phyloP scores from a whole-genome alignment of 2,797 vertebrate genomes.

The Cuniculus paca region DNA sequence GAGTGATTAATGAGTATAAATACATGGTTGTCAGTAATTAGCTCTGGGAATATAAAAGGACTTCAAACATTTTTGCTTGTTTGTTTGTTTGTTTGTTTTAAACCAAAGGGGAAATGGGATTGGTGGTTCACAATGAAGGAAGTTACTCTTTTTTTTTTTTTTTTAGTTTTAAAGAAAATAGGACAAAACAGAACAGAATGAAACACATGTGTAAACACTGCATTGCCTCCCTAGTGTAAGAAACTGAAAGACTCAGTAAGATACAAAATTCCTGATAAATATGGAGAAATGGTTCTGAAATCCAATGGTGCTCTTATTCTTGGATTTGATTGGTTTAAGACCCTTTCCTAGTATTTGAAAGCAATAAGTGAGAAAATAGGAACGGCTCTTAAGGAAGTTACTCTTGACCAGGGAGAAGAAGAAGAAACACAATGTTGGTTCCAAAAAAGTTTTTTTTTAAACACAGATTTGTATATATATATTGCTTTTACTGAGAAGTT shows the following conservation, averaged over 20 bases:
- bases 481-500: slow-evolving; percentile 20
- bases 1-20: not conserved
- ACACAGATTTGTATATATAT: not conserved
- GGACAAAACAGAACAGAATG: too few relatives aligned
- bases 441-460: slow-evolving; percentile 30
- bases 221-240: too few relatives aligned
- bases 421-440: not conserved
- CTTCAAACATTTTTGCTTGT: not conserved
- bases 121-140: not conserved
- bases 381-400: not conserved
- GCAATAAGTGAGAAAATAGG: too few relatives aligned
- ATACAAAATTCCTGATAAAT: too few relatives aligned
- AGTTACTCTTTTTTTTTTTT: not conserved
- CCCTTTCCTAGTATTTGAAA: too few relatives aligned
- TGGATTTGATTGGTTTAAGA: too few relatives aligned
- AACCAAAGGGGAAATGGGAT: not conserved
- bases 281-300: too few relatives aligned
- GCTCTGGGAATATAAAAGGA: not conserved
- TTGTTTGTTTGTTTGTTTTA: not conserved
- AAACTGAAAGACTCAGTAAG: too few relatives aligned
- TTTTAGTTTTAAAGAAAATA: too few relatives aligned
- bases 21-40: not conserved
- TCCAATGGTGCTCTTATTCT: too few relatives aligned
- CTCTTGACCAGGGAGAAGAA: not conserved
- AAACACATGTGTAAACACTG: too few relatives aligned